phyloP scores from a whole-genome alignment of 2,113 vertebrate genomes.

The Mastomys natalensis region DNA sequence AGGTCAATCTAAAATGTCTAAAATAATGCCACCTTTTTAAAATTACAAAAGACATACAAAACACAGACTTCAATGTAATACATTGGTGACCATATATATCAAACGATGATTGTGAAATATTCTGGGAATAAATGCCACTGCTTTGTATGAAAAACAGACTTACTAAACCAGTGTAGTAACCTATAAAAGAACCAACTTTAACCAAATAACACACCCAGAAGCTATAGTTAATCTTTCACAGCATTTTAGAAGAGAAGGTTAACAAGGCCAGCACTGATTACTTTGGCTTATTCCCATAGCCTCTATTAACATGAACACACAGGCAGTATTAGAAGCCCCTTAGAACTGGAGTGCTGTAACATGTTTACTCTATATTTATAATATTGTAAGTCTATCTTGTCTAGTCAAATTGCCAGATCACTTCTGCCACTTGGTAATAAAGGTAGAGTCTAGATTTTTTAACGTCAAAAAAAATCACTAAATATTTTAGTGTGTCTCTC shows the following conservation, averaged over 20 bases:
- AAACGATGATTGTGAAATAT: not conserved
- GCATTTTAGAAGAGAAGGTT: not conserved
- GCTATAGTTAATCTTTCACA: not conserved
- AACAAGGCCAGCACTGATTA: not conserved
- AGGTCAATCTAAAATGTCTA: not conserved
- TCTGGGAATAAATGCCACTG: not conserved
- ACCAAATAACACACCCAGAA: not conserved
- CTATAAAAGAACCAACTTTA: not conserved
- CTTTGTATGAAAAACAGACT: not conserved
- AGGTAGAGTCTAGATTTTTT: not conserved
- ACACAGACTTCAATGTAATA: not conserved
- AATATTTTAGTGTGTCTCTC: not conserved
- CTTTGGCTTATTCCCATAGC: not conserved
- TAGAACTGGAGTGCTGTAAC: not conserved
- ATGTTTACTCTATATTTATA: not conserved
- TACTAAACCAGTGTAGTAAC: not conserved
- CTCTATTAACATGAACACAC: not conserved
- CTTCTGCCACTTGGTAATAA: conserved; percentile 35
- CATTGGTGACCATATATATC: not conserved
- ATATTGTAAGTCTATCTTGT: not conserved
- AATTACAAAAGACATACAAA: not conserved
- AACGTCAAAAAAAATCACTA: conserved; percentile 21
- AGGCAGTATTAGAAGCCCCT: not conserved
- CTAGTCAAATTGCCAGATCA: conserved; percentile 9
- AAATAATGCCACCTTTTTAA: not conserved